Evolutionary conservation across 2,113 vertebrate species (phyloP), one percentile per base, ranked within the genome.

Genomic region (Eleginops maclovinus): DNA sequence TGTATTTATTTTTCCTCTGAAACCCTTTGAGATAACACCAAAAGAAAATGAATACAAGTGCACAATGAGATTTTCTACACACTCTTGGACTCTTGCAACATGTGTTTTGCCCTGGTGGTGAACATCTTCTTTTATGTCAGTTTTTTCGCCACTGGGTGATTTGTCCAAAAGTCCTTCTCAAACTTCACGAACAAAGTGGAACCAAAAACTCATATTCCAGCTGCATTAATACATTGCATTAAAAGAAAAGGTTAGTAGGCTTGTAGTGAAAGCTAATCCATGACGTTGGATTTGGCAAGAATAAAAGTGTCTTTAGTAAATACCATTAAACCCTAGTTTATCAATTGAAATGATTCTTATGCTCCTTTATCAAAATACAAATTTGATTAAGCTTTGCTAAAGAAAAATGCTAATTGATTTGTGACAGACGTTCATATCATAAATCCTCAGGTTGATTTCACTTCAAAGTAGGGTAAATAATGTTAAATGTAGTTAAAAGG

Each of bases 1-100:
- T 9, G 3, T 12, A 14, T 59, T 72, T 61, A 6, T 31, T 40
- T 76, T 65, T 63, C 47, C 24, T 77, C 41, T 68, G 13, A 26
- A 13, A 51, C 55, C 24, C 58, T 63, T 72, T 78, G 60, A 68
- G 47, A 67, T 12, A 49, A 81, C 72, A 83, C 81, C 83, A 86
- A 88, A 85, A 24, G 5, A 62, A 22, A 13, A 14, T 21, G 4
- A 44, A 65, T 24, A 40, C 49, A 63, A 77, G 77, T 81, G 77
- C 84, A 85, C 77, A 77, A 75, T 17, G 51, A 76, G 67, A 70
- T 73, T 73, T 79, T 70, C 51, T 78, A 70, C 69, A 24, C 0
- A 0, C 17, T 46, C 22, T 61, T 51, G 4, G 56, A 64, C 74
- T 70, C 67, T 77, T 59, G 49, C 16, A 9, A 26, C 44, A 8